Evolutionary conservation across 2,888 invertebrate species (phyloP), one percentile per base, ranked within the genome.

Genomic region (Tachina lurida): DNA sequence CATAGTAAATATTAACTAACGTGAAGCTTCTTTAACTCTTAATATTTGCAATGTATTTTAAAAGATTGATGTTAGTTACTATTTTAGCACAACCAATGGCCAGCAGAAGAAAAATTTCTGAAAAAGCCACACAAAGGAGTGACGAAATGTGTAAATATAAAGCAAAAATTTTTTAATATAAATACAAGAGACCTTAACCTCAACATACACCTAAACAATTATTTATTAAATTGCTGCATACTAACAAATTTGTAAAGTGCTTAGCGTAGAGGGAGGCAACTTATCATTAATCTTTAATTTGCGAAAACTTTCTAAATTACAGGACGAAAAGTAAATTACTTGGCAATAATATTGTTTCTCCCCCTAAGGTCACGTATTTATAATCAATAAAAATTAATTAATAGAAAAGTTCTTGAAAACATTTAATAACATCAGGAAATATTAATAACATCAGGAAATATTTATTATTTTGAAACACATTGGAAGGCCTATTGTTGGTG

Each of bases 321-420:
- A 22, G 22, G 22, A 22, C 22, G 3, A 1, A 22, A 22, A 22
- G 2, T 3, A 22, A 22, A 22, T 22, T 22, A 2, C 22, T 31
- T 7, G 7, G 7, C 7, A 19, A 13, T 39, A n/a, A 60, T 13
- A 13, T 10, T 54, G 15, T 19, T 43, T 41, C 54, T 15, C 0
- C 3, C 10, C 10, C 31, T 31, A 70, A 56, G 19, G 54, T 56
- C 70, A 70, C 70, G 70, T 70, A 70, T 39, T 39, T 43, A 5
- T 43, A 54, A 56, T 70, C 70, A 41, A 70, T 70, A 56, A 43
- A 56, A 54, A 56, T 70, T 70, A 70, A 70, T 56, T 43, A 56
- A 56, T 54, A 54, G 41, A 19, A 54, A 39, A 54, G 9, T 41
- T 39, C 13, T 17, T 10, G 2, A 12, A 68, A 68, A 68, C n/a